A percentile compares a stretch with the other conserved stretches of the same genome.
phyloP scores from a whole-genome alignment of 2,113 vertebrate species.

The Notiomystis cincta region DNA sequence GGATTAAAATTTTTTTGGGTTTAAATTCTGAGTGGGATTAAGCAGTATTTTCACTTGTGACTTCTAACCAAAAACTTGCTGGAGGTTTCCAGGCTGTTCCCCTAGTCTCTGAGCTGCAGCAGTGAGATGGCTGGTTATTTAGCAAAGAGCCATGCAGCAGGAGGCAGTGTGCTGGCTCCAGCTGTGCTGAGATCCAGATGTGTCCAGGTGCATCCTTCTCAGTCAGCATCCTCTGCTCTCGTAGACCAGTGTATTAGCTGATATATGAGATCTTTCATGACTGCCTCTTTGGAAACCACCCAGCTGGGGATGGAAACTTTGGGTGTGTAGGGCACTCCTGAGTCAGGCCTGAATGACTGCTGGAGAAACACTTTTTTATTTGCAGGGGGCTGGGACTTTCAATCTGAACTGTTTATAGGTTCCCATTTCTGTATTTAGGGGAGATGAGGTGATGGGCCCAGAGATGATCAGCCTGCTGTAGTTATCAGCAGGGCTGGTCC shows the following conservation, averaged over 20 bases:
- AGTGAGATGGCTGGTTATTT: fast-evolving
- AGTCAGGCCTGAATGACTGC: neutral
- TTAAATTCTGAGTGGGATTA: neutral
- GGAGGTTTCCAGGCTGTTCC: neutral
- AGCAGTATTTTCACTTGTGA: neutral
- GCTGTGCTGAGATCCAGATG: neutral
- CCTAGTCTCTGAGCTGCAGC: neutral
- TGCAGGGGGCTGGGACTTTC: neutral
- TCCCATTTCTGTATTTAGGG: neutral
- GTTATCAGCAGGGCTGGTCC: neutral
- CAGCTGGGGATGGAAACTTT: neutral
- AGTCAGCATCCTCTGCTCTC: neutral
- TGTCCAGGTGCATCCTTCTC: neutral
- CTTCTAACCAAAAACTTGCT: neutral
- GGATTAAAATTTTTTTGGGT: neutral
- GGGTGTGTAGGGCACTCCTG: neutral
- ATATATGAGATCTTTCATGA: neutral
- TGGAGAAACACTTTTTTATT: neutral
- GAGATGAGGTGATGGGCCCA: neutral
- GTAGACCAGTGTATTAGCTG: neutral
- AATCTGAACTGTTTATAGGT: neutral
- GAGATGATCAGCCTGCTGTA: neutral
- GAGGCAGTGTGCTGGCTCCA: neutral
- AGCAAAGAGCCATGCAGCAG: fast-evolving
- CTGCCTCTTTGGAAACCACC: neutral